Evolutionary conservation across 2,888 invertebrate genomes (phyloP), one percentile per base, ranked within the genome.

Genomic region (Phoenoteleia sp.): DNA sequence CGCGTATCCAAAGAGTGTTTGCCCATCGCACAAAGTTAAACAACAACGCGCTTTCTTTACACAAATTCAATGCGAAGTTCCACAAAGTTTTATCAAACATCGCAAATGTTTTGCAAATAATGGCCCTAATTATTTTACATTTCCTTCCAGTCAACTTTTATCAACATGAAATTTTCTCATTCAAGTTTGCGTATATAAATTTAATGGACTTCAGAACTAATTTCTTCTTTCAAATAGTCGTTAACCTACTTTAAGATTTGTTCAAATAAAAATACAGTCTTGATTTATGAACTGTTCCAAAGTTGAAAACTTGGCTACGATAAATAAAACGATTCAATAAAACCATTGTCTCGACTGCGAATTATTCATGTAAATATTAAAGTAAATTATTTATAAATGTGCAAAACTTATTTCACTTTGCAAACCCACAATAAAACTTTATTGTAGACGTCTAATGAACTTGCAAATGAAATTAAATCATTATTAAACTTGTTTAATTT

Each of bases 161-260:
- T 77, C 71, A 79, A 49, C 60, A 45, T 36, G 17, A 79, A 79
- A 62, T 79, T 79, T 71, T 69, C 69, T 54, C 71, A 71, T 79
- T 58, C 62, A 79, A 79, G 71, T 79, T 71, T 29, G 54, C 36
- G 62, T 62, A 52, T 79, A 79, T 71, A 79, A 67, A 77, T 77
- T 77, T 69, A 52, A 79, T 71, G 33, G 47, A 58, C 66, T 60
- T 62, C 42, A 17, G 49, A 79, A 79, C 62, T 79, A 79, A 79
- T 79, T 79, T 79, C 54, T 79, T 69, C 79, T 54, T 79, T 54
- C 62, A 62, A 71, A 71, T 69, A 45, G 54, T 71, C 69, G 54
- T 79, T 79, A 79, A 79, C 79, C 79, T 71, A 71, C 62, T 71
- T 79, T 45, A 66, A 17, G 62, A 71, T 79, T 71, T 62, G 71